Base-by-base conservation (phyloP, 2,113 vertebrate species). In the Protobothrops flavoviridis region DNA sequence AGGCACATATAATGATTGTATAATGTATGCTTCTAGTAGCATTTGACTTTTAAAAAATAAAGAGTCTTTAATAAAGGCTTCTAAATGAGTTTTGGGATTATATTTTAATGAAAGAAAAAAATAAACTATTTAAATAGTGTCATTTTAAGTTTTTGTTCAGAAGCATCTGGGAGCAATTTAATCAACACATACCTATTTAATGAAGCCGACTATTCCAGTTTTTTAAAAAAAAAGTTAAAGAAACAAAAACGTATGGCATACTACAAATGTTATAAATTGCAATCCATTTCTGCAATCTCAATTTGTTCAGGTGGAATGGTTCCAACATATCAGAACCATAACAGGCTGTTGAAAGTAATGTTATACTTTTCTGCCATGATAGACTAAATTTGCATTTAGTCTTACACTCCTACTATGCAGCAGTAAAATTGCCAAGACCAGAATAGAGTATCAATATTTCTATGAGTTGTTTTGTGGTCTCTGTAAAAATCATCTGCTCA, bases 401-500 rank as follows among this genome's bases (percentile, higher is more conserved):
- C 24, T 74, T 81, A 48, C 59, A 69, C 12, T 69, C 64, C 23
- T 89, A 45, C 59, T 87, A 3, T 91, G 39, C 10, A 52, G 43
- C 33, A 53, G 53, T 55, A 45, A 87, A 91, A 13, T 4, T 74
- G 17, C 15, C 26, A 85, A 88, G 6, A 7, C 48, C 26, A 15
- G 23, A n/a, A 24, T 53, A 4, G 24, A 43, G n/a, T 21, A 86
- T 57, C 12, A n/a, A 6, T 88, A 50, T 85, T 91, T 89, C 6
- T 39, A n/a, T 5, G 53, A 33, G 7, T 4, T 69, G 20, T 39
- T 86, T 90, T 43, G 43, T 89, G 29, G 15, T 53, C 17, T 59
- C 48, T 92, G n/a, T 43, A 33, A 91, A 94, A 92, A 39, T 33
- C 24, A 94, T 26, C 45, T 89, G 69, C 91, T 86, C 74, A 86